A percentile compares a stretch with the other conserved stretches of the same genome.
phyloP scores from a whole-genome alignment of 2,113 vertebrate species.

The Ovis aries region ARS-UI_Ramb_v3.0 NC_056056.1:97064501-97065000 shows the following conservation, averaged over 20 bases:
- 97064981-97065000: background rate
- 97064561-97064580: background rate
- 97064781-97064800: background rate
- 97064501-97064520: background rate
- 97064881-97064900: background rate
- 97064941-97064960: fast-evolving
- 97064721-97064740: background rate
- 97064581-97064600: background rate
- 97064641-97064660: background rate
- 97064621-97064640: background rate
- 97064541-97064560: background rate
- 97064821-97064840: background rate
- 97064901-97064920: background rate
- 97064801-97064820: background rate
- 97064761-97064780: background rate
- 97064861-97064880: background rate
- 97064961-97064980: background rate
- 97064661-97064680: background rate
- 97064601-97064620: background rate
- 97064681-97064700: background rate
- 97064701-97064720: background rate
- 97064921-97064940: background rate
- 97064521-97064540: background rate
- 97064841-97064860: background rate
- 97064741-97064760: background rate